These are phyloP conservation scores for Trichogramma evanescens DNA, from an alignment of 2,888 invertebrate species.

Conservation along the genomic window DNA sequence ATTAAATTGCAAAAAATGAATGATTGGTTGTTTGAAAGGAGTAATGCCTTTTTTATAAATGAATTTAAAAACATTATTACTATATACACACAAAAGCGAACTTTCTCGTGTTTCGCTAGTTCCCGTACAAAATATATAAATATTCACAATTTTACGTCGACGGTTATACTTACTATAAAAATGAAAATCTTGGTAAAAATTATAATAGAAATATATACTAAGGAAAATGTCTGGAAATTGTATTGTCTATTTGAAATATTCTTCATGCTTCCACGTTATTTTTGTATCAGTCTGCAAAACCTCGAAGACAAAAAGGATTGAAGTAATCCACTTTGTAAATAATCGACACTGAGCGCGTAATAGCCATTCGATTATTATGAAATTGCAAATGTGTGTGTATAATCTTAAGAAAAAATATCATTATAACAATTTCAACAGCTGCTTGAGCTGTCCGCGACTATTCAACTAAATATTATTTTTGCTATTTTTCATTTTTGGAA, in stretches of 20 bases:
- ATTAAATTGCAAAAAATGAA: neutral
- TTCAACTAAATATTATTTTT: too few species aligned
- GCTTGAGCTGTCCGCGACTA: too few species aligned
- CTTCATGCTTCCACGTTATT: constrained; percentile 28
- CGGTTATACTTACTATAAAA: too few species aligned
- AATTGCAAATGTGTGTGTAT: constrained; percentile 24
- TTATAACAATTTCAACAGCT: too few species aligned
- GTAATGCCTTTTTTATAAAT: neutral
- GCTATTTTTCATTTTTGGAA: too few species aligned
- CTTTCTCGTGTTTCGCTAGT: neutral
- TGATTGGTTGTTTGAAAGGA: constrained; percentile 1
- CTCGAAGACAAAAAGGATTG: constrained; percentile 22
- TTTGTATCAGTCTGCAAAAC: constrained; percentile 24
- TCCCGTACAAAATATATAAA: constrained; percentile 2
- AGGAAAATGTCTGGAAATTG: constrained; percentile 7
- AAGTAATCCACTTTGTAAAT: constrained; percentile 37
- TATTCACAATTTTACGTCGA: neutral
- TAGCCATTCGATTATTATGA: constrained; percentile 27
- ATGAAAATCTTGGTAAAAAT: too few species aligned
- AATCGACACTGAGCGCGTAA: constrained; percentile 30
- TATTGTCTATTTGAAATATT: constrained; percentile 24
- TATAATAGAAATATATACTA: neutral
- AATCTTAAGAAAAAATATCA: constrained; percentile 8
- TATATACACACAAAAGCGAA: constrained; percentile 1
- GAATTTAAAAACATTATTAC: neutral